phyloP scores from a whole-genome alignment of 2,797 vertebrate genomes.

The Epinephelus coioides region DNA sequence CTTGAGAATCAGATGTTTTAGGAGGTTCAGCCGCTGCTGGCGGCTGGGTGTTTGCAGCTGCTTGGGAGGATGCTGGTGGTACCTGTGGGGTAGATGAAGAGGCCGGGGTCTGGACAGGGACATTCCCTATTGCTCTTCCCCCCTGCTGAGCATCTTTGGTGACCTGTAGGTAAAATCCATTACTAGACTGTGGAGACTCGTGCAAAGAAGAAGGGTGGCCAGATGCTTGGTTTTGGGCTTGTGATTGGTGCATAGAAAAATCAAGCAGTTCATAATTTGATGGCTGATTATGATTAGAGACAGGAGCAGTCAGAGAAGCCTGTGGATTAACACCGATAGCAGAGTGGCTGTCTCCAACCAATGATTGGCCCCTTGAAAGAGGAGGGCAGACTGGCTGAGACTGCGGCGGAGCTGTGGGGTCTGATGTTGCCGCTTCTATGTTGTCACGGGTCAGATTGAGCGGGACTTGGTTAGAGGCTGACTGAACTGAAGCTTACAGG shows the following conservation, averaged over 20 bases:
- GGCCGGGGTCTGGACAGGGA: slow-evolving; percentile 51
- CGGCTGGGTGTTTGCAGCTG: slow-evolving; percentile 57
- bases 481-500: slow-evolving; percentile 72
- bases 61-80: slow-evolving; percentile 60
- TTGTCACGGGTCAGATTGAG: slow-evolving; percentile 87
- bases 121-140: slow-evolving; percentile 69
- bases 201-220: slow-evolving; percentile 76
- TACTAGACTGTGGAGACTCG: slow-evolving; percentile 77
- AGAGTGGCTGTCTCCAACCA: slow-evolving; percentile 70
- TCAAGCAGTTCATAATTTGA: slow-evolving; percentile 89
- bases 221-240: slow-evolving; percentile 79
- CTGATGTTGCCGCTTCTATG: slow-evolving; percentile 69
- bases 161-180: slow-evolving; percentile 96
- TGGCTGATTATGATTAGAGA: slow-evolving; percentile 81
- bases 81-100: slow-evolving; percentile 58
- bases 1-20: slow-evolving; percentile 60
- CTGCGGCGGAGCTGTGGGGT: slow-evolving; percentile 67
- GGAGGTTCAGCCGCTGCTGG: slow-evolving; percentile 49
- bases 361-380: slow-evolving; percentile 73
- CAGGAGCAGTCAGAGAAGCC: slow-evolving; percentile 64
- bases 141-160: slow-evolving; percentile 90
- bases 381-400: slow-evolving; percentile 74
- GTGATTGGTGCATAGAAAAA: slow-evolving; percentile 88
- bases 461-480: slow-evolving; percentile 73
- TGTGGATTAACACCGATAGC: slow-evolving; percentile 71